These are phyloP conservation scores for Esperia sulphurella DNA, from an alignment of 2,888 invertebrate genomes.

Conservation along the genomic window DNA sequence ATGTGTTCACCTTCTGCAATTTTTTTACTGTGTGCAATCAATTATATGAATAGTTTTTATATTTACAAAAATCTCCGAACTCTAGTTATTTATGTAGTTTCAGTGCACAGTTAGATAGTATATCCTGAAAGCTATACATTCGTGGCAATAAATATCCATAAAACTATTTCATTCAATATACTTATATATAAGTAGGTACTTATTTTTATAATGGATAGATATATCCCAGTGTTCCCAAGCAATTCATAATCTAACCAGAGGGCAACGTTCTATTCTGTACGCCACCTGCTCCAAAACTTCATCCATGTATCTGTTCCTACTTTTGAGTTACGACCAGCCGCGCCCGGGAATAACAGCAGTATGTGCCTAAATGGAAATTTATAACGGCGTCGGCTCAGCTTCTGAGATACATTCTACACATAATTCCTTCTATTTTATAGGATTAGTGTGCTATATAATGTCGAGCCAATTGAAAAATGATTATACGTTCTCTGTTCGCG, in stretches of 20 bases:
- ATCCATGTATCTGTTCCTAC: constrained; percentile 42
- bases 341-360: constrained; percentile 40
- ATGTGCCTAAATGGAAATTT: constrained; percentile 59
- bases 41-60: no score
- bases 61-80: no score
- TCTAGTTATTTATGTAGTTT: no score
- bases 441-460: constrained; percentile 5
- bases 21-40: no score
- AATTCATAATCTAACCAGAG: constrained; percentile 8
- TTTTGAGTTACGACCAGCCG: constrained; percentile 50
- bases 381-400: constrained; percentile 38
- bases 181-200: no score
- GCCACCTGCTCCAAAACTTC: constrained; percentile 57
- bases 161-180: no score
- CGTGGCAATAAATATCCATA: no score
- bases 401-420: constrained; percentile 14
- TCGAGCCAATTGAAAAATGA: not conserved
- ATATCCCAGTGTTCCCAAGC: not conserved
- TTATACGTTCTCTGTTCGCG: no score
- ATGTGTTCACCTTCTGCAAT: no score
- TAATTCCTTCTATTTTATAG: constrained; percentile 7
- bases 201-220: not conserved
- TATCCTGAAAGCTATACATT: no score
- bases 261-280: constrained; percentile 18
- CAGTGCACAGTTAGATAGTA: no score